Evolutionary conservation across 2,888 invertebrate genomes (phyloP), one percentile per base, ranked within the genome.

Genomic region (Drosophila stalkeri): DNA sequence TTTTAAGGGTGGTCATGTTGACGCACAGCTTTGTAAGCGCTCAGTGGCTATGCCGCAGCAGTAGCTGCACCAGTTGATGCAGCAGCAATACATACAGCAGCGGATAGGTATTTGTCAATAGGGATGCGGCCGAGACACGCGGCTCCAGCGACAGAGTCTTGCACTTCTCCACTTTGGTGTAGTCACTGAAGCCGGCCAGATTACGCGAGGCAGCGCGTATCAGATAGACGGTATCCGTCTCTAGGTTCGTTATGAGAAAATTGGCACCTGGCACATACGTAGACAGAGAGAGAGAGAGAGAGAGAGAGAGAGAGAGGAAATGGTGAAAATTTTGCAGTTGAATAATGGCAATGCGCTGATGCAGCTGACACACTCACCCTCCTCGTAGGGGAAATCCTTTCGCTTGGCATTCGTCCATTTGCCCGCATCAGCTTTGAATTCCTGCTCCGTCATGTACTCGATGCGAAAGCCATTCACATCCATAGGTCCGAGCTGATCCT

Each of bases 161-260:
- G 74, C 92, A 92, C 71, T 90, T 91, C 73, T 91, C 91, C 54
- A 92, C 91, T 56, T 82, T 90, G 44, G 93, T 92, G 77, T 89
- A 93, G 75, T 93, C 92, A 72, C 93, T 93, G 62, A 94, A 90
- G n/a, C 95, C 95, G 12, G 94, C 95, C 23, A 92, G 90, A 85
- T 95, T 95, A 63, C 93, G 93, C 3, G 94, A 93, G 37, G 95
- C 94, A 2, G 94, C 95, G 59, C 94, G 91, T 70, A 95, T 92
- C 66, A 94, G 92, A 81, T 95, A 95, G 39, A 92, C 93, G 3
- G 94, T 94, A 75, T 94, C 93, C 35, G 93, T 92, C 27, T 93
- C 91, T 47, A 95, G 90, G 59, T 94, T 92, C 18, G 91, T 92
- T 47, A 95, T 87, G 6, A 93, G 91, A 85, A 94, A 94, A 60